These are phyloP conservation scores for Tautogolabrus adspersus DNA, from an alignment of 2,113 vertebrate genomes.

Conservation along the genomic window DNA sequence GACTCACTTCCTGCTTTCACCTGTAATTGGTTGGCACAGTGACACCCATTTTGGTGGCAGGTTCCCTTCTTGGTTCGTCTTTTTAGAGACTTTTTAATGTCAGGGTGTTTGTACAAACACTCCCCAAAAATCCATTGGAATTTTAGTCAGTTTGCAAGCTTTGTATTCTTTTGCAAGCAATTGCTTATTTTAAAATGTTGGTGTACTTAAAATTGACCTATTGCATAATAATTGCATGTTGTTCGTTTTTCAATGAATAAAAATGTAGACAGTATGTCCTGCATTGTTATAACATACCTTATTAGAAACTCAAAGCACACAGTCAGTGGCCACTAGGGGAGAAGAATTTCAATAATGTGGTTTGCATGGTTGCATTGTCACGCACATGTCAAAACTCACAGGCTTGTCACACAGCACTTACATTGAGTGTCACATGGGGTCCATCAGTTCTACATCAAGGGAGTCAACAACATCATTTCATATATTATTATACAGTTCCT, in stretches of 20 bases:
- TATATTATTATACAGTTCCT: neutral
- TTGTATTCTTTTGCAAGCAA: too few relatives aligned
- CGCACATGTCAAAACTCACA: conserved; percentile 1
- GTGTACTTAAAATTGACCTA: neutral
- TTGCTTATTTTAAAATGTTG: neutral
- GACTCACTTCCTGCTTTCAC: conserved; percentile 9
- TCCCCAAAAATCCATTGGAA: too few relatives aligned
- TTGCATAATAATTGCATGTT: conserved; percentile 14
- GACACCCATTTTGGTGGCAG: neutral
- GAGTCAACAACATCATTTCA: neutral
- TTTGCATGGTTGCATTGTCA: conserved; percentile 33
- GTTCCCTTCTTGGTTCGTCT: conserved; percentile 25
- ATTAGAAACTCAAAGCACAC: conserved; percentile 4
- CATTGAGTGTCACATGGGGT: neutral
- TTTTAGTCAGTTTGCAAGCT: too few relatives aligned
- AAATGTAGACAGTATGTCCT: neutral
- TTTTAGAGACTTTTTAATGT: conserved; percentile 5
- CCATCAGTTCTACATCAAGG: neutral
- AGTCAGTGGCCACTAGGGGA: neutral
- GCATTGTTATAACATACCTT: neutral
- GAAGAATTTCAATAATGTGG: conserved; percentile 45
- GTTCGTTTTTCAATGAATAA: neutral
- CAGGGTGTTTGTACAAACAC: neutral
- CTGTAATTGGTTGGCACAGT: neutral
- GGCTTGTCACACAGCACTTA: conserved; percentile 3